Conservation (phyloP, 2,113 vertebrate species). For the Ginglymostoma cirratum region DNA sequence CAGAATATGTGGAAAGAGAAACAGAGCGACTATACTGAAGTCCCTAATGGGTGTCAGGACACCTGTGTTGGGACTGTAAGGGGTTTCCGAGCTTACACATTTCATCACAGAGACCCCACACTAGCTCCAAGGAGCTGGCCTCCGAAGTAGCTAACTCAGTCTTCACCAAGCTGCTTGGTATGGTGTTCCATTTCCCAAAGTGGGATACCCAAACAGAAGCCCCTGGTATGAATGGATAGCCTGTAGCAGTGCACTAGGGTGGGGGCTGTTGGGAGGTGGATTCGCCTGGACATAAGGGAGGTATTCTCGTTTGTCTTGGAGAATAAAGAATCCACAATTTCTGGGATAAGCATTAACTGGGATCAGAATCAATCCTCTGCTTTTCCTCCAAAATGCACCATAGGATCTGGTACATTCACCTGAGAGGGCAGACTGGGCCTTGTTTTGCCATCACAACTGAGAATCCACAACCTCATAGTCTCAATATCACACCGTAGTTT, state of each 20-base stretch:
- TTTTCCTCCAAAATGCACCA: no score
- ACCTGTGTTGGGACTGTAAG: background rate
- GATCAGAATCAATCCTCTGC: no score
- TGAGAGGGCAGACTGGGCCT: no score
- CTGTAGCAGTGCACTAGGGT: background rate
- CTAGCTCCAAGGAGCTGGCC: background rate
- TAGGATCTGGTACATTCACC: no score
- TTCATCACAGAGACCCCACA: background rate
- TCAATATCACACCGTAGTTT: no score
- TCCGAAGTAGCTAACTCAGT: background rate
- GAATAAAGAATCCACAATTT: no score
- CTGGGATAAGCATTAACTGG: no score
- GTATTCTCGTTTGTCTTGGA: no score
- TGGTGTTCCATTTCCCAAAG: background rate
- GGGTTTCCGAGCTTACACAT: background rate
- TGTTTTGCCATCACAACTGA: no score
- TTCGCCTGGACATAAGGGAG: no score
- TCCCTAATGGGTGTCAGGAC: background rate
- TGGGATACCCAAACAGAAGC: background rate
- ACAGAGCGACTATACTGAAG: background rate
- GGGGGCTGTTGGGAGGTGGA: no score
- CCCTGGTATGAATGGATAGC: background rate
- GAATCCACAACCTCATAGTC: no score
- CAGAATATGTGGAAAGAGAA: background rate
- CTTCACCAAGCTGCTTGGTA: background rate